Evolutionary conservation across 2,888 invertebrate genomes (phyloP), one percentile per base, ranked within the genome.

Genomic region (Unio delphinus): DNA sequence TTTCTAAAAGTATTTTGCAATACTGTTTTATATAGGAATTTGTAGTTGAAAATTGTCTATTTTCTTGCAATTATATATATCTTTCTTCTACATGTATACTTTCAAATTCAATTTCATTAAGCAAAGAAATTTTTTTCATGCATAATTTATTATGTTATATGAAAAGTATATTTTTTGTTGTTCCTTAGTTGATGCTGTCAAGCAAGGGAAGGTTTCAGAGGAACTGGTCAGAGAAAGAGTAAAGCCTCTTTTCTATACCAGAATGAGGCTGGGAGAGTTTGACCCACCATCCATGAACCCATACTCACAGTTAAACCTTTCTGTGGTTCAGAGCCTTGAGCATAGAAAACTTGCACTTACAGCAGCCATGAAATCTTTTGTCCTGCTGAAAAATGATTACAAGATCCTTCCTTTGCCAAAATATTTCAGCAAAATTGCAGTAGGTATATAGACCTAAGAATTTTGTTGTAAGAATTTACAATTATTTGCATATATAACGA

Each of bases 181-280:
- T 61, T 69, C 15, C 58, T 5, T 30, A 73, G 69, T 55, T 7
- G 61, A 71, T 68, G 77, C 75, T 11, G 70, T 74, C 23, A 73
- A 73, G 26, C 64, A 74, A 55, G 65, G 64, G 15, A 68, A 76
- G 45, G 55, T 71, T 18, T n/a, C 59, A 23, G 70, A 74, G n/a
- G 64, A 64, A 17, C 61, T 62, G 15, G 65, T 81, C 5, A 56
- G 74, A 28, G 72, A 76, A 15, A 69, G 70, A 34, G 73, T 74
- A 15, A 77, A 76, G 63, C 82, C 83, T 18, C 70, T 83, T 57
- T 82, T 82, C 60, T 80, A 82, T 62, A 82, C 83, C 0, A 61
- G 83, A n/a, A 81, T 83, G 80, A 69, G 79, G 55, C 74, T 83
- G 11, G 83, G 83, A 59, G 83, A 83, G 61, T 83, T 83, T 70